These are phyloP conservation scores for Trochalopteron elliotii DNA, from an alignment of 2,113 vertebrate genomes.

Conservation along the genomic window DNA sequence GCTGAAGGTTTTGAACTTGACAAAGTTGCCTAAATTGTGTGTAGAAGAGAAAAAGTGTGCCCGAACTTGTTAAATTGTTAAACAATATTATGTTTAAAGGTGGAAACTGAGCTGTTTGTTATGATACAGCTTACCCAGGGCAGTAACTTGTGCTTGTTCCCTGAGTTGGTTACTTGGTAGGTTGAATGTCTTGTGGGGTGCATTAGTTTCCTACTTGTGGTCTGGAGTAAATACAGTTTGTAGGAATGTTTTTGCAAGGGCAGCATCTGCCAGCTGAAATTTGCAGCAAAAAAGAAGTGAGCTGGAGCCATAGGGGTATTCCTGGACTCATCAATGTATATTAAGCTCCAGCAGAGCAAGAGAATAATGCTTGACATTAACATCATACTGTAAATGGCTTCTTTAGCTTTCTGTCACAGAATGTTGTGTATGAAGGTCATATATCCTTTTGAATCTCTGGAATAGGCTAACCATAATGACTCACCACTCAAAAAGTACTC, in stretches of 20 bases:
- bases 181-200: neutral
- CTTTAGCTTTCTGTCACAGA: neutral
- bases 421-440: neutral
- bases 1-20: neutral
- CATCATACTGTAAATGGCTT: neutral
- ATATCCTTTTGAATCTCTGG: neutral
- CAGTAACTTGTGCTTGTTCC: neutral
- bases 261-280: neutral
- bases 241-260: neutral
- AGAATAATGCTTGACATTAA: neutral
- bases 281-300: neutral
- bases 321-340: neutral
- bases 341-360: neutral
- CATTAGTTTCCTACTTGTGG: neutral
- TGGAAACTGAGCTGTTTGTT: neutral
- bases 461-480: neutral
- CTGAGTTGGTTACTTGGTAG: neutral
- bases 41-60: neutral
- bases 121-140: neutral
- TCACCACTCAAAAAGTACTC: neutral
- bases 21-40: neutral
- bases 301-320: neutral
- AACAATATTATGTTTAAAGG: neutral
- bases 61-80: neutral
- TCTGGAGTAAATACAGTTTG: neutral